Evolutionary conservation across 2,113 vertebrate genomes (phyloP), one percentile per base, ranked within the genome.

Genomic region (Cryptomyrus ogoouensis): DNA sequence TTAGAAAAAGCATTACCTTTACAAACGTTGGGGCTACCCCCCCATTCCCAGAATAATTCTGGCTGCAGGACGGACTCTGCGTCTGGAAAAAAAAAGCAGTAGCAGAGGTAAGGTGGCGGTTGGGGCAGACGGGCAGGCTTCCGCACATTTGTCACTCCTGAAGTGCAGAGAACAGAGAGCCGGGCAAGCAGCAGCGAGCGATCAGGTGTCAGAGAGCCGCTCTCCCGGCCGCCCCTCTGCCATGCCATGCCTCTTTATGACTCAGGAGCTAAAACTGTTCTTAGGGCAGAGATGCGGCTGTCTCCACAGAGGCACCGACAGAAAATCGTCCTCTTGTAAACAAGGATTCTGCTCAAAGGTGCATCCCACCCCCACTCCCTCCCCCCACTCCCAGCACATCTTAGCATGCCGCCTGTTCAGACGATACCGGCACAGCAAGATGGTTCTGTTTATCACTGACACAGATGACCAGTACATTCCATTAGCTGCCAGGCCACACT

Each of bases 21-120:
- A 96, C 94, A 92, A 95, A 96, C 13, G 94, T 93, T 3, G 95
- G 95, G 15, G 95, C 91, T 62, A 94, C 94, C 58, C 94, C 95
- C 27, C 88, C 80, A 44, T 86, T 95, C 47, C 93, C 94, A 87
- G 93, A 92, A 88, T 92, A 91, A 89, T 94, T 94, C 21, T 94
- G 95, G 83, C 58, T 93, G 91, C 90, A 91, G 88, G 91, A 84
- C n/a, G 94, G 93, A 90, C 94, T 96, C 90, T 94, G 93, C 50
- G 77, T 94, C 95, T 95, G 89, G 8, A 87, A 42, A 70, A 80
- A 31, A 83, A 49, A 47, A 56, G 42, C 66, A 46, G 12, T 9
- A 83, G 80, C 31, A 3, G 70, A 35, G 31, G 74, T 80, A 19
- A 80, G 74, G 15, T 6, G 17, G 74, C 9, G 58, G 24, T 5